A percentile compares a stretch with the other conserved stretches of the same genome.
Evolutionary conservation across 1,140 invertebrate genomes (phyloP).

Genomic region (Cyphomyrmex costatus): DNA sequence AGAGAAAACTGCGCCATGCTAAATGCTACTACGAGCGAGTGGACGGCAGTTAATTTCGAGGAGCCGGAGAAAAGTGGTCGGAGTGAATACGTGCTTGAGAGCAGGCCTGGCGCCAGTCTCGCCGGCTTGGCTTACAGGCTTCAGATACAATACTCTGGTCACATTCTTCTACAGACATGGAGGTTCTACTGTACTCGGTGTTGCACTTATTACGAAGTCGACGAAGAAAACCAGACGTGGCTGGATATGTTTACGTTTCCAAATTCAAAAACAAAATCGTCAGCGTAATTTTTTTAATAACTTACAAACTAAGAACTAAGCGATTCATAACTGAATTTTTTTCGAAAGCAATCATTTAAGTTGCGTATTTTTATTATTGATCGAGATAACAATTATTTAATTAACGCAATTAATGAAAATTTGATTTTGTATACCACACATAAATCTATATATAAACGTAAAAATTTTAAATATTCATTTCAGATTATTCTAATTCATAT

Average conservation of each 20-base stretch:
- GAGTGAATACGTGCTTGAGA: constrained; percentile 75
- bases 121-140: constrained; percentile 70
- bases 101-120: constrained; percentile 65
- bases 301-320: neutral
- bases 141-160: constrained; percentile 70
- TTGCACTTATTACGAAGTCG: constrained; percentile 12
- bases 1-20: constrained; percentile 50
- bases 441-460: neutral
- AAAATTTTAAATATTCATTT: neutral
- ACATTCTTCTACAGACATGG: constrained; percentile 42
- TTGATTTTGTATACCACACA: neutral
- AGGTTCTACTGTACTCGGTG: neutral
- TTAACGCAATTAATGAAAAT: neutral
- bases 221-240: constrained; percentile 24
- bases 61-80: constrained; percentile 67
- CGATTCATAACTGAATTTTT: neutral
- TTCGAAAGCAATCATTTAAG: neutral
- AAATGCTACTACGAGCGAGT: constrained; percentile 74
- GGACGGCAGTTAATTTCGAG: constrained; percentile 76
- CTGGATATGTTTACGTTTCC: neutral
- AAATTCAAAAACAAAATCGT: neutral
- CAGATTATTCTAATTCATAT: no score
- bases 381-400: neutral
- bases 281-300: neutral
- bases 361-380: neutral